Conservation (phyloP, 1,140 invertebrate species). For the Adoxophyes honmai region DNA sequence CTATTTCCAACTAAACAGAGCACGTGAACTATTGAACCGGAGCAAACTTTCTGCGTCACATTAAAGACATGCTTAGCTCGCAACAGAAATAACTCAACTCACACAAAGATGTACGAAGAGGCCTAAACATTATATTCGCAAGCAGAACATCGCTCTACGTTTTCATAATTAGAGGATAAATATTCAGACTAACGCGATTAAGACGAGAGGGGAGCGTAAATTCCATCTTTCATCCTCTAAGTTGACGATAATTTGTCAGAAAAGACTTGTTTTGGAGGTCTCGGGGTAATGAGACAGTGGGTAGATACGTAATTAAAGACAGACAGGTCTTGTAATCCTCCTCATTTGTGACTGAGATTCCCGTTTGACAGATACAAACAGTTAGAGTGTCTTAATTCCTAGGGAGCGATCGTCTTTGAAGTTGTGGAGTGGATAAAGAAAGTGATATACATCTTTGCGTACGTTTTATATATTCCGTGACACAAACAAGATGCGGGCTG, state of each 20-base stretch:
- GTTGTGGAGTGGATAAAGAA: neutral
- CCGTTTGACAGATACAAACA: neutral
- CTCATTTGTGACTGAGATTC: neutral
- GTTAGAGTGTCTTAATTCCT: neutral
- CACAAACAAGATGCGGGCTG: constrained; percentile 1
- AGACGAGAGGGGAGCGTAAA: constrained; percentile 17
- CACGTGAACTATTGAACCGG: constrained; percentile 12
- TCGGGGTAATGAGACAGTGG: constrained; percentile 2
- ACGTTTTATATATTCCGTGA: neutral
- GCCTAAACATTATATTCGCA: neutral
- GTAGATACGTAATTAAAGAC: constrained; percentile 1
- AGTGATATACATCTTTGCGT: neutral
- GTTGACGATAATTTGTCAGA: constrained; percentile 13
- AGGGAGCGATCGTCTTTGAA: neutral
- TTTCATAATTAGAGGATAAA: constrained; percentile 28
- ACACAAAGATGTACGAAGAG: neutral
- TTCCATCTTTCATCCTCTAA: constrained; percentile 8
- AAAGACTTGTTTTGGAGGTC: constrained; percentile 9
- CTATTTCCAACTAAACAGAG: constrained; percentile 4
- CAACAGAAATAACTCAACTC: neutral
- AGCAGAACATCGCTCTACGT: constrained; percentile 11
- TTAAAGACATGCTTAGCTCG: neutral
- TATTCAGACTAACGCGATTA: constrained; percentile 27
- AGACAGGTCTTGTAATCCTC: neutral
- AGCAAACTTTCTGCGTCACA: neutral